phyloP scores from a whole-genome alignment of 2,797 vertebrate species.

The Cetoscarus ocellatus region DNA sequence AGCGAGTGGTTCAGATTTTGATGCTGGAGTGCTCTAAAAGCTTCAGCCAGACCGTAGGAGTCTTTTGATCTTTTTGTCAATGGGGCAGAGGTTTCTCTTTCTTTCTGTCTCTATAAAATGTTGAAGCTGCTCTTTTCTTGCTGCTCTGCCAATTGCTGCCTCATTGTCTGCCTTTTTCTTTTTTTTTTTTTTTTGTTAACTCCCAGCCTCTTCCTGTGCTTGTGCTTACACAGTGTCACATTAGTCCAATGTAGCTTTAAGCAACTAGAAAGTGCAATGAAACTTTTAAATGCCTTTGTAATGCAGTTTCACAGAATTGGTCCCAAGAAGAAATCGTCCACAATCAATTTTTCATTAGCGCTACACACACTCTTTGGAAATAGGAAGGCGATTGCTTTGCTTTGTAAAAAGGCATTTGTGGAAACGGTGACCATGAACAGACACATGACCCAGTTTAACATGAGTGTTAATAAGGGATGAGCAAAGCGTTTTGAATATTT shows the following conservation, averaged over 20 bases:
- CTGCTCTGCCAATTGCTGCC: slow-evolving; percentile 13
- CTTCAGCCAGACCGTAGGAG: slow-evolving; percentile 31
- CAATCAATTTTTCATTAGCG: slow-evolving; percentile 33
- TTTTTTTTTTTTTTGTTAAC: background rate
- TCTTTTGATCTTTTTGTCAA: slow-evolving; percentile 37
- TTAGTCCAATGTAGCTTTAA: slow-evolving; percentile 26
- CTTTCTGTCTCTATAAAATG: background rate
- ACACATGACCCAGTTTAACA: background rate
- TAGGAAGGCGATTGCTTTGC: background rate
- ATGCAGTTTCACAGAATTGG: slow-evolving; percentile 17
- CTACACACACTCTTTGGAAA: slow-evolving; percentile 1
- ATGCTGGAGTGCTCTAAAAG: slow-evolving; percentile 19
- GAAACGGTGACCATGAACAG: background rate
- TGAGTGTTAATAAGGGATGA: background rate
- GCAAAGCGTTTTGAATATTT: too few species aligned
- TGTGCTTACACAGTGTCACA: slow-evolving; percentile 27
- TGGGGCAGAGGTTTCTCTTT: slow-evolving; percentile 5
- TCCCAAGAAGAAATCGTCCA: slow-evolving; percentile 16
- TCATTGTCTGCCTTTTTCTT: slow-evolving; percentile 27
- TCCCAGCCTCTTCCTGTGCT: slow-evolving; percentile 33
- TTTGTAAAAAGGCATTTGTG: background rate
- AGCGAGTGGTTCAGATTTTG: slow-evolving; percentile 17
- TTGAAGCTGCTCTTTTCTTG: slow-evolving; percentile 19
- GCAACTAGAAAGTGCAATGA: slow-evolving; percentile 14
- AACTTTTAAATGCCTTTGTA: slow-evolving; percentile 26